Evolutionary conservation across 2,797 vertebrate species (phyloP), one percentile per base, ranked within the genome.

Genomic region (Coranthus polyacanthus): DNA sequence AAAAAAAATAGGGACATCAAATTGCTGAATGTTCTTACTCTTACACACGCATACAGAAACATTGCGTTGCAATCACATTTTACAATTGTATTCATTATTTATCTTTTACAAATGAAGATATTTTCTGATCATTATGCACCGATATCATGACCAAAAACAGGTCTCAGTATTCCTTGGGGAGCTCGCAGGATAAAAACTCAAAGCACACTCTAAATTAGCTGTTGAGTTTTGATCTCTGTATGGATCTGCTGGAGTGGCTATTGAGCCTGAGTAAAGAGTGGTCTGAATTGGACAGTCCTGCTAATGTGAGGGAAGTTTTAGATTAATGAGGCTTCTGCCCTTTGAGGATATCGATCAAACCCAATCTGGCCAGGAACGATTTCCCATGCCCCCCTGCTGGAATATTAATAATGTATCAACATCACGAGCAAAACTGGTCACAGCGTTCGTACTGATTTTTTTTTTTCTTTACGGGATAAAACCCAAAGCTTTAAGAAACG

Each of bases 291-390:
- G 80, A 84, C 76, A 77, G 78, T 78, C 47, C 63, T 51, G 62
- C 74, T 86, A 81, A 84, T 88, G 86, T 72, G 70, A 78, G 63
- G 78, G 78, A 91, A 86, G 81, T 87, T 89, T 86, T 79, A 85
- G 88, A 85, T 86, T 87, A 90, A 92, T 89, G 88, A 88, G 81
- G 68, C 69, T 57, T 82, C 74, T 83, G 85, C 76, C 86, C 69
- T 89, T 81, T 87, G 72, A 89, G 80, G 72, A 55, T 89, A 93
- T 91, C 90, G 89, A 92, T 91, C 83, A 88, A 82, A 85, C 61
- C 61, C 80, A 83, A 88, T 89, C 83, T 84, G 81, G 43, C 66
- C 75, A 46, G 71, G 56, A 90, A 85, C 26, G 72, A 91, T 85
- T 79, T 75, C 66, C 75, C 72, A 78, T 82, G 72, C 26, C 70